Conservation (phyloP, 2,113 vertebrate genomes). For the Manacus vitellinus region DNA sequence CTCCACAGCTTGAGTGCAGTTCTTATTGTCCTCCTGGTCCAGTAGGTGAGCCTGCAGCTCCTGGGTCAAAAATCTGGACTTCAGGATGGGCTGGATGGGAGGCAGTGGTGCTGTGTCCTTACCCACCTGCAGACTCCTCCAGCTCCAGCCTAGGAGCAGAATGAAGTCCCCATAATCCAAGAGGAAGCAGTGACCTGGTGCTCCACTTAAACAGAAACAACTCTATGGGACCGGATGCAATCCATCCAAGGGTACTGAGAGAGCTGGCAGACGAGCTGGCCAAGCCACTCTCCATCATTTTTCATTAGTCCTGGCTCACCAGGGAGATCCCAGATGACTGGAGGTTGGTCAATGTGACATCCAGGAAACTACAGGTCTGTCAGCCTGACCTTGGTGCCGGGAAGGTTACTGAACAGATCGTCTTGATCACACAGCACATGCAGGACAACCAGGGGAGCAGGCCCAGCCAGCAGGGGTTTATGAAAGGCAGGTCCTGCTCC, state of each 20-base stretch:
- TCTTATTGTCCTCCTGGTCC: constrained; percentile 85
- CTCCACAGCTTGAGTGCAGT: constrained; percentile 83
- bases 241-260: not conserved
- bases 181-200: not conserved
- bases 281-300: not conserved
- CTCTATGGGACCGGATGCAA: not conserved
- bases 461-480: not conserved
- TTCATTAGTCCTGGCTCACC: not conserved
- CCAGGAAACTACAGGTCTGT: not conserved
- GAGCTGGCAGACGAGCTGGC: not conserved
- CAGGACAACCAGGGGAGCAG: not conserved
- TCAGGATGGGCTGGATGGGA: constrained; percentile 64
- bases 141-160: not conserved
- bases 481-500: not conserved
- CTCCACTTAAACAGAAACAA: not conserved
- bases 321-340: not conserved
- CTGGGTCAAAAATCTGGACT: constrained; percentile 84
- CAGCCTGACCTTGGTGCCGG: not conserved
- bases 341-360: not conserved
- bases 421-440: not conserved
- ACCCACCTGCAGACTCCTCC: not conserved
- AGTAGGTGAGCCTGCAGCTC: constrained; percentile 85
- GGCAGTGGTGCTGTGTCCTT: not conserved
- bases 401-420: not conserved
- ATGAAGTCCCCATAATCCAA: not conserved